Base-by-base conservation (phyloP, 2,888 invertebrate species). In the Thymelicus acteon region DNA sequence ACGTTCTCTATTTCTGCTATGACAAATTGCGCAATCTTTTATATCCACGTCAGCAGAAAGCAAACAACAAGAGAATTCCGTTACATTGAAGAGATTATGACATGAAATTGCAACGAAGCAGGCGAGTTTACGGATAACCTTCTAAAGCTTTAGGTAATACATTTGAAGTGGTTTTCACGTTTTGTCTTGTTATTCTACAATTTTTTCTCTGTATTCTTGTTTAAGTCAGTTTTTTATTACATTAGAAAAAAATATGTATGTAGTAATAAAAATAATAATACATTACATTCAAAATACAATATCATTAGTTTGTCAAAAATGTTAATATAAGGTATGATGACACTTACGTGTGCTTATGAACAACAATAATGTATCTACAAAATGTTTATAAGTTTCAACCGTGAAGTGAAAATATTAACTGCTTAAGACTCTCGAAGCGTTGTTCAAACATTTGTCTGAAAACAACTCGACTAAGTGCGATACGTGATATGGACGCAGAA, bases 71-170 rank as follows among this genome's bases (percentile, higher is more conserved):
- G 66, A 71, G 61, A 71, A 71, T 71, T 71, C 71, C 47, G 71
- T 71, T 71, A 71, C 61, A 66, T 66, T 71, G 71, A 71, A 65
- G 65, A 66, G 71, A 66, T 66, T 71, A 71, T 66, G 66, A 66
- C 71, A 54, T 65, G 60, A 61, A 70, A 71, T 71, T 66, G 71
- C 71, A 66, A 60, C 71, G 47, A 47, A 71, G 71, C 66, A 66
- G 48, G 60, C 61, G 54, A 66, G 65, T 61, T 54, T 66, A 61
- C 65, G 60, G 60, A 60, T 71, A 71, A 71, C 71, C 52, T 61
- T 65, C 61, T 66, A 65, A 66, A 71, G 54, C 54, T 65, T 71
- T 71, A 19, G 54, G 54, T 66, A 71, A 66, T 66, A 54, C 48
- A 71, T 61, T 61, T 71, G 65, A 44, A 24, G 37, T 37, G 61